Evolutionary conservation across 2,113 vertebrate species (phyloP).

Genomic region (Ptilonorhynchus violaceus): DNA sequence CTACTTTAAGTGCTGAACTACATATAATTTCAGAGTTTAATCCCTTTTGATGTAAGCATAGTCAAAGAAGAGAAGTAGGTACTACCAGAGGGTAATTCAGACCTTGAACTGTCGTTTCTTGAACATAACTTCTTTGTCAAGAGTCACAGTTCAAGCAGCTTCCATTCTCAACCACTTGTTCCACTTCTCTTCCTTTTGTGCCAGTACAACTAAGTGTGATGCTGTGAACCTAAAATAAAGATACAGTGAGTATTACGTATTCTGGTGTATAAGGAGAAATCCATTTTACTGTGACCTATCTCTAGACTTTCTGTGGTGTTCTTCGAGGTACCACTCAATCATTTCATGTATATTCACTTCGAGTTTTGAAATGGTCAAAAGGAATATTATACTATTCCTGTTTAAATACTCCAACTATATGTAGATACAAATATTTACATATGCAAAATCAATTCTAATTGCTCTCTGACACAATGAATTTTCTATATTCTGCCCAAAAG

Average conservation of each 20-base stretch:
- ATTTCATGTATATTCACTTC: not conserved
- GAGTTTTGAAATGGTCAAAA: not conserved
- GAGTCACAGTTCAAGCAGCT: not conserved
- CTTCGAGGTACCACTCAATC: not conserved
- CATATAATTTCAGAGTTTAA: not conserved
- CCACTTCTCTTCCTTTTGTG: not conserved
- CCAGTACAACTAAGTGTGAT: not conserved
- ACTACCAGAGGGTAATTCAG: not conserved
- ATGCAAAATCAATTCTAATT: not conserved
- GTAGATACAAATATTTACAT: not conserved
- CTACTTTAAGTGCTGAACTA: not conserved
- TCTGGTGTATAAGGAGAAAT: not conserved
- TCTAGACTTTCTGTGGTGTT: not conserved
- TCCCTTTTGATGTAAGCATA: not conserved
- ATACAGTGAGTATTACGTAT: not conserved
- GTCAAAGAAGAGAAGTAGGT: not conserved
- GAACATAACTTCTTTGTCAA: not conserved
- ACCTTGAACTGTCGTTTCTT: not conserved
- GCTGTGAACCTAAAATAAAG: not conserved
- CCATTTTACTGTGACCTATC: not conserved
- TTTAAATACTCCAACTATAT: not conserved
- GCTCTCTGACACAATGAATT: not conserved
- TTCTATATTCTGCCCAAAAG: not conserved
- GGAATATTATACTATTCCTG: not conserved
- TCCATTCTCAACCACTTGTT: not conserved